Evolutionary conservation across 2,888 invertebrate genomes (phyloP), one percentile per base, ranked within the genome.

Genomic region (Argynnis bischoffii): DNA sequence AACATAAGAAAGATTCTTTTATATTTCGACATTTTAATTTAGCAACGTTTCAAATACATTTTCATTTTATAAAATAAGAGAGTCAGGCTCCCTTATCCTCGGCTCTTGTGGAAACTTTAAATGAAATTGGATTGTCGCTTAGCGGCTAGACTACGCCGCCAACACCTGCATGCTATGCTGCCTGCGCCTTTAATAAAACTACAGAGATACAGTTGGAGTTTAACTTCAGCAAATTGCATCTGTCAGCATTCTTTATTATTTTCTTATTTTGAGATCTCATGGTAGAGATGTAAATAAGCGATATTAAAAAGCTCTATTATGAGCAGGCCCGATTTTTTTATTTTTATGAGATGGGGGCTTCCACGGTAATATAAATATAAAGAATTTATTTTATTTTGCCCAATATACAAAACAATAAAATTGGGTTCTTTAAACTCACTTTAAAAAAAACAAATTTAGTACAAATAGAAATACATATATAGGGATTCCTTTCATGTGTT

Each of bases 61-160:
- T 26, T 64, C 57, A 60, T 56, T 50, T 50, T 60, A 60, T 55
- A 26, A 60, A 65, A 35, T 51, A 46, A 66, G 55, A 16, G 51
- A 46, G 59, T 54, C 59, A 53, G 47, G 47, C n/a, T 54, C 47
- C 31, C n/a, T 55, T 56, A 31, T 60, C 51, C 53, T 18, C 15
- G 48, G 35, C 47, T 57, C 56, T 61, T 55, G 63, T 46, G 63
- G 18, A 47, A 65, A 65, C 48, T 61, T 69, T 55, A 60, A 68
- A 64, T 60, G 41, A 55, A 68, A 68, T 69, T 65, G 65, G 31
- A 69, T 64, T 67, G 67, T 65, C 55, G 61, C 55, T 61, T 57
- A 66, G 65, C 59, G 59, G 47, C 54, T 50, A 66, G 60, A 55
- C 60, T 55, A 3, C 55, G 56, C 54, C 48, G 54, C 31, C 59